A percentile compares a stretch with the other conserved stretches of the same genome.
These are phyloP conservation scores for Chamaetylas fuelleborni DNA, from an alignment of 2,113 vertebrate species.

Conservation along the genomic window DNA sequence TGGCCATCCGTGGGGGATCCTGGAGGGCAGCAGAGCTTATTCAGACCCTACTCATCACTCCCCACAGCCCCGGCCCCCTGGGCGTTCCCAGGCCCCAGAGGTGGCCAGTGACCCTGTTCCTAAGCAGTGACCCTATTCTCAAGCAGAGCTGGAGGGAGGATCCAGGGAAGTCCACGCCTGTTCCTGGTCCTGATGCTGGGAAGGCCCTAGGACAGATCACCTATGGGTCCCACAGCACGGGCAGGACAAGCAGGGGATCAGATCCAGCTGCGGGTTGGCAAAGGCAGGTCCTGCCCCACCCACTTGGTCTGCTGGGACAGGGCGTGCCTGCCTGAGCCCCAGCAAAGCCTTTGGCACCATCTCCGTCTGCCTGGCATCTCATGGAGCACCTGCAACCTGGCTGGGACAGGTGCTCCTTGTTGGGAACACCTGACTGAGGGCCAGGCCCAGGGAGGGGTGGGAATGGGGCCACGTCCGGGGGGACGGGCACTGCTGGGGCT, in stretches of 20 bases:
- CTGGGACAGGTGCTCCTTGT: neutral
- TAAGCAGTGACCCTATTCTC: neutral
- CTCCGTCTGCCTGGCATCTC: neutral
- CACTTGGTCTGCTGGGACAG: neutral
- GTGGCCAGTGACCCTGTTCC: neutral
- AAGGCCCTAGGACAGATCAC: neutral
- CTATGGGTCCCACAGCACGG: neutral
- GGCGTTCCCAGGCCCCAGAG: neutral
- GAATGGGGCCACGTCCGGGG: neutral
- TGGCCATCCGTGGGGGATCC: neutral
- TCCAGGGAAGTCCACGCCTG: neutral
- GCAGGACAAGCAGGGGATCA: neutral
- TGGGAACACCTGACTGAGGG: neutral
- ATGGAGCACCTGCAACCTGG: neutral
- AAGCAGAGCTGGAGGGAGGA: neutral
- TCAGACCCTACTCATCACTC: neutral
- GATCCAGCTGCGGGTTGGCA: too few relatives aligned
- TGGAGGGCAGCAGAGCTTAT: neutral
- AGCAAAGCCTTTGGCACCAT: neutral
- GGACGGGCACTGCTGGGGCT: neutral
- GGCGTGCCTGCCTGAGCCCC: neutral
- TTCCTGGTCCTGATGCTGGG: neutral
- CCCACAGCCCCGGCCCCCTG: rapidly evolving
- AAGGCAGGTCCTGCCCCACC: neutral
- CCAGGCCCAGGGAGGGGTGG: neutral